These are phyloP conservation scores for Aurelia aurita complex sp. Pacific DNA, from an alignment of 30 jellyfish, hydroid and myxozoan species.

Conservation along the genomic window DNA sequence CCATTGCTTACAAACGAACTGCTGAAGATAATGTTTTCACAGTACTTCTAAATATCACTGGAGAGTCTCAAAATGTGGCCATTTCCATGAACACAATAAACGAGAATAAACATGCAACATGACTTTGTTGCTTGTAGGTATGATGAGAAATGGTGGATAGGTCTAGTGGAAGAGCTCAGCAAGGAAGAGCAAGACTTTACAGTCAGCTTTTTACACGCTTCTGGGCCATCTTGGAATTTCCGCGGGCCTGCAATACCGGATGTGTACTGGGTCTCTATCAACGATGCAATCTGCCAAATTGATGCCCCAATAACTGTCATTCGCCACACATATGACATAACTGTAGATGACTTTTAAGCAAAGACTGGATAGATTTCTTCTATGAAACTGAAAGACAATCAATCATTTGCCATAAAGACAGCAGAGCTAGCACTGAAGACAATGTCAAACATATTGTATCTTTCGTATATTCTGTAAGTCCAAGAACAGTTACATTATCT, in stretches of 20 bases:
- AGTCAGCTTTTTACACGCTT: constrained; percentile 64
- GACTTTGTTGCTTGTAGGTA: constrained; percentile 20
- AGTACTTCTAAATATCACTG: not conserved
- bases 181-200: constrained; percentile 36
- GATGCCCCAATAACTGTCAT: constrained; percentile 18
- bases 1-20: constrained; percentile 1
- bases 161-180: constrained; percentile 14
- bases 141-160: constrained; percentile 36
- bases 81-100: too few species aligned
- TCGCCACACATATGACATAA: constrained; percentile 16
- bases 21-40: not conserved
- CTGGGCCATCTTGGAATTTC: constrained; percentile 36
- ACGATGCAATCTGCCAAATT: not conserved
- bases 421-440: too few species aligned
- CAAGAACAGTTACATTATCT: too few species aligned
- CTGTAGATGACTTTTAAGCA: not conserved
- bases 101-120: too few species aligned
- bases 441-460: too few species aligned
- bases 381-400: too few species aligned
- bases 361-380: not conserved
- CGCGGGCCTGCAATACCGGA: constrained; percentile 51
- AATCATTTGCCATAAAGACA: too few species aligned
- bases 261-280: constrained; percentile 41
- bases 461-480: too few species aligned
- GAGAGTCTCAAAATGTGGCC: too few species aligned